Evolutionary conservation across 2,888 invertebrate species (phyloP), one percentile per base, ranked within the genome.

Genomic region (Pyrrhia umbra): DNA sequence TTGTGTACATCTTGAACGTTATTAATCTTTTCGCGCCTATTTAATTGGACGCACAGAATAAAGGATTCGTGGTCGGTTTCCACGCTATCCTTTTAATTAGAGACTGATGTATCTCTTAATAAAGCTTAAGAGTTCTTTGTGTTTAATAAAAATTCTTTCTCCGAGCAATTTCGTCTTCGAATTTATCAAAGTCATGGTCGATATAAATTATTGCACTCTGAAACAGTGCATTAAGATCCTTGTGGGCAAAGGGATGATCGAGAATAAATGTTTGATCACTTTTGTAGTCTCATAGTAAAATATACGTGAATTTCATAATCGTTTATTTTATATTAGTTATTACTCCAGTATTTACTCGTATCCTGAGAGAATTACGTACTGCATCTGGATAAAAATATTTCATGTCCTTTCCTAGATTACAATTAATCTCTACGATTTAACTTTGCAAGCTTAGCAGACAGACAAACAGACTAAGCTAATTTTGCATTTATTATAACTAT

Each of bases 1-100:
- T 60, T 65, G 58, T 42, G 47, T 50, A 30, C 75, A 58, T 63
- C 46, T 57, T 54, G 50, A 47, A 49, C 6, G 51, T 55, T 45
- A 30, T 79, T 56, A 75, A 72, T 80, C 78, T 62, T 63, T 79
- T 66, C 67, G 67, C 80, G 56, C 75, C 61, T 69, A 39, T 58
- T 50, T 75, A 79, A 80, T 77, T 75, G 55, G 72, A 55, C 21
- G 25, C 42, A 49, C 2, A 21, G 54, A 62, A 68, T 50, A 64
- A 68, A 75, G 49, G 62, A 59, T 54, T 60, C 56, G 43, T 56
- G 61, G 60, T 67, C 27, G 18, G 60, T 58, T 58, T 56, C 57
- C 58, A 64, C 43, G 64, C 51, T 61, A 49, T 62, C 56, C 13
- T 50, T 45, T 54, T 73, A 76, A 76, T 73, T 76, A 72, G 46